phyloP scores from a whole-genome alignment of 2,888 invertebrate genomes.

The Resseliella maxima region DNA sequence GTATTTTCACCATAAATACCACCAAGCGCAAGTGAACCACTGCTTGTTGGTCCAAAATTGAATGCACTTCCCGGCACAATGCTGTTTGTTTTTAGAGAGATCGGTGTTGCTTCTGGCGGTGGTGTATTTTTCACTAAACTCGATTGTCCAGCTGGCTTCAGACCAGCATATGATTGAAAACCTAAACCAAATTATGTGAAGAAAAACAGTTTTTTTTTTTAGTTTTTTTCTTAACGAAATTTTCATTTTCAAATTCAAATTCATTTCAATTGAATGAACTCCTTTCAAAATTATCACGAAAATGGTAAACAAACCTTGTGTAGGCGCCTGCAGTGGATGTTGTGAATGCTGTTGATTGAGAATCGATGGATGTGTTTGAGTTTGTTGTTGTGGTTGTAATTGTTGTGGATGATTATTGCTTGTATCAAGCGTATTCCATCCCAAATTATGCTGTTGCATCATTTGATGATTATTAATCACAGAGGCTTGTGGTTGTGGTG shows the following conservation, averaged over 20 bases:
- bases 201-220: not conserved
- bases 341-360: conserved; percentile 61
- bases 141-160: conserved; percentile 66
- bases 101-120: conserved; percentile 59
- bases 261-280: no score
- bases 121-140: conserved; percentile 63
- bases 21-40: conserved; percentile 68
- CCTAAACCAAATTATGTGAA: conserved; percentile 62
- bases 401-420: not conserved
- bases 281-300: not conserved
- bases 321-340: conserved; percentile 58
- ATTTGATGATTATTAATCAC: conserved; percentile 62
- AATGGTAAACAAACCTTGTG: conserved; percentile 56
- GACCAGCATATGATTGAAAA: conserved; percentile 72
- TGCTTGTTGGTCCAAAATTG: conserved; percentile 80
- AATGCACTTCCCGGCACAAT: conserved; percentile 85
- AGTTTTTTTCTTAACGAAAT: no score
- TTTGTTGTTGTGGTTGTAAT: conserved; percentile 60
- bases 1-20: conserved; percentile 75
- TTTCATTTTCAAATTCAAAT: no score
- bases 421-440: conserved; percentile 7
- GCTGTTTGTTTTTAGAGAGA: conserved; percentile 66
- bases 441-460: conserved; percentile 61
- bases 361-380: conserved; percentile 57
- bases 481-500: not conserved